phyloP scores from a whole-genome alignment of 2,797 vertebrate genomes.

The Garrulus glandarius region DNA sequence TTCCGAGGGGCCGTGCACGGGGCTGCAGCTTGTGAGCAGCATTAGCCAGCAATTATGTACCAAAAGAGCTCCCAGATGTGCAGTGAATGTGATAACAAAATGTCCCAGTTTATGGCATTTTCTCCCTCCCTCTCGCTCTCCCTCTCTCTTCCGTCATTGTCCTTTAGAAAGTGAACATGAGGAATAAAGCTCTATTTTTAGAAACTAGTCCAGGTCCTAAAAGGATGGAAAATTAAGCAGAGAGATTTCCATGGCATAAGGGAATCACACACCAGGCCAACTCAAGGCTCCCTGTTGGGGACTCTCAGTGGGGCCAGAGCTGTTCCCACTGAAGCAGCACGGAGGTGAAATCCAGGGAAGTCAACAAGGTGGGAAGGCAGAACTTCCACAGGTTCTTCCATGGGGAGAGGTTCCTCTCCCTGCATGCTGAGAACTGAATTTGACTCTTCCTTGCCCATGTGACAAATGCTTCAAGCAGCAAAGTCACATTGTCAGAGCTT shows the following conservation, averaged over 20 bases:
- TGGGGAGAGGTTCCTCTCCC: background rate
- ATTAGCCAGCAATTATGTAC: background rate
- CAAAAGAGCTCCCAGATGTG: conserved; percentile 44
- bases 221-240: background rate
- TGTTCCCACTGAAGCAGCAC: background rate
- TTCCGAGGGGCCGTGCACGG: background rate
- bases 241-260: background rate
- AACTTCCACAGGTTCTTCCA: background rate
- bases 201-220: background rate
- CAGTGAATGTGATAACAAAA: background rate
- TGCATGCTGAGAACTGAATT: background rate
- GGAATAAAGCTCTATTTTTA: conserved; percentile 4
- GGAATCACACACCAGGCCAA: background rate
- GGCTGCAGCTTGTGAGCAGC: background rate
- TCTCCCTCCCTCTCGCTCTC: background rate
- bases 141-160: background rate
- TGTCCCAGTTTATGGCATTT: background rate
- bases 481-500: background rate
- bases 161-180: background rate
- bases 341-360: background rate
- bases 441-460: background rate
- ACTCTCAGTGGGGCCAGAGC: background rate
- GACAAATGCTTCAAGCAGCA: background rate
- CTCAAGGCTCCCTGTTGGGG: background rate
- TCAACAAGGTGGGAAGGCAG: background rate